phyloP scores from a whole-genome alignment of 2,888 invertebrate species.

The Dynastes hyllus region DNA sequence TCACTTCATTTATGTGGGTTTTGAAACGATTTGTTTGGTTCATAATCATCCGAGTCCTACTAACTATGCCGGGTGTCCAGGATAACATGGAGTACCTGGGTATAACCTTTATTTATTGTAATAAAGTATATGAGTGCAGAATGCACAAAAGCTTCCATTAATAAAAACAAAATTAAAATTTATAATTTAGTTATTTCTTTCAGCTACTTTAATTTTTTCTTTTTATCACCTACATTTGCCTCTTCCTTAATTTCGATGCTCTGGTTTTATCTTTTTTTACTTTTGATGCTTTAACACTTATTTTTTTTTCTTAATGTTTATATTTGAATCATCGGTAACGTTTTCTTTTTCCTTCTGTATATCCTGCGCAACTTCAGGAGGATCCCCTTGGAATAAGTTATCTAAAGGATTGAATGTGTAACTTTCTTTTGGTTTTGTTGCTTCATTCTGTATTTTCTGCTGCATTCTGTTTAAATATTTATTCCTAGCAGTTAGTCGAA shows the following conservation, averaged over 20 bases:
- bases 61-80: no score
- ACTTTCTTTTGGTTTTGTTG: conserved; percentile 81
- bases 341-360: background rate
- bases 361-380: conserved; percentile 22
- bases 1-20: no score
- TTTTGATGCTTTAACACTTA: conserved; percentile 14
- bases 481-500: conserved; percentile 63
- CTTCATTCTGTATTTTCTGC: conserved; percentile 84
- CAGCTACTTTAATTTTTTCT: conserved; percentile 13
- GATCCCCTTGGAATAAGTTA: conserved; percentile 76
- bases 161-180: conserved; percentile 20
- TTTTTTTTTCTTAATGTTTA: background rate
- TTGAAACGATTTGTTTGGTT: no score
- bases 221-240: conserved; percentile 11
- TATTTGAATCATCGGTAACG: background rate
- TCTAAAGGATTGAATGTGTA: conserved; percentile 83
- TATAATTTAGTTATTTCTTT: conserved; percentile 8
- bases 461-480: conserved; percentile 86
- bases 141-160: conserved; percentile 16
- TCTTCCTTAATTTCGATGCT: background rate
- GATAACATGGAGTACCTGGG: no score
- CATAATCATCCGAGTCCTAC: no score
- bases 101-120: conserved; percentile 10
- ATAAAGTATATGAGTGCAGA: conserved; percentile 1
- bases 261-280: background rate